Conservation (phyloP, 2,113 vertebrate genomes). For the Nesoenas mayeri region DNA sequence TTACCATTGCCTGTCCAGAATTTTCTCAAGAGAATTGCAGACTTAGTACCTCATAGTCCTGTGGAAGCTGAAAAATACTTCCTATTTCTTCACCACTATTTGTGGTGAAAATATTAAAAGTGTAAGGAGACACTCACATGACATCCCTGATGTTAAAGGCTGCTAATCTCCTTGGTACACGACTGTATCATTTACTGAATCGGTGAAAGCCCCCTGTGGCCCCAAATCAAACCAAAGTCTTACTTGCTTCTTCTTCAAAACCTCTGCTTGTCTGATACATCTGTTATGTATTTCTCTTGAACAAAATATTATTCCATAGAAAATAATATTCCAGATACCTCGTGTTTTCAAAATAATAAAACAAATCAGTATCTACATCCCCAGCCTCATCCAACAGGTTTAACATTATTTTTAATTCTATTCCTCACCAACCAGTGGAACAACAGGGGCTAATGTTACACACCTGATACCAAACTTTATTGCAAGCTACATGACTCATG, state of each 20-base stretch:
- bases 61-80: not conserved
- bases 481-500: not conserved
- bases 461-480: not conserved
- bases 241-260: not conserved
- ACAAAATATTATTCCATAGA: not conserved
- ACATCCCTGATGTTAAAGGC: not conserved
- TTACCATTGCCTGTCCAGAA: not conserved
- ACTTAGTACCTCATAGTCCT: not conserved
- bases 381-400: not conserved
- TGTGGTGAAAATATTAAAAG: not conserved
- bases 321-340: not conserved
- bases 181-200: not conserved
- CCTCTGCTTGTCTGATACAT: not conserved
- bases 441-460: not conserved
- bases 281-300: not conserved
- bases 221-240: not conserved
- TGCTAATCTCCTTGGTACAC: not conserved
- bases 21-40: not conserved
- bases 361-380: not conserved
- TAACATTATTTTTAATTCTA: not conserved
- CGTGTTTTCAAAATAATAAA: not conserved
- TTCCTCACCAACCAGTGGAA: not conserved
- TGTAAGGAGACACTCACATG: not conserved
- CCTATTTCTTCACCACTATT: not conserved
- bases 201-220: not conserved